Percentiles rank a stretch among this genome's conserved stretches.
These are phyloP conservation scores for Hemitrygon akajei DNA, from an alignment of 2,797 vertebrate genomes.

Conservation along the genomic window DNA sequence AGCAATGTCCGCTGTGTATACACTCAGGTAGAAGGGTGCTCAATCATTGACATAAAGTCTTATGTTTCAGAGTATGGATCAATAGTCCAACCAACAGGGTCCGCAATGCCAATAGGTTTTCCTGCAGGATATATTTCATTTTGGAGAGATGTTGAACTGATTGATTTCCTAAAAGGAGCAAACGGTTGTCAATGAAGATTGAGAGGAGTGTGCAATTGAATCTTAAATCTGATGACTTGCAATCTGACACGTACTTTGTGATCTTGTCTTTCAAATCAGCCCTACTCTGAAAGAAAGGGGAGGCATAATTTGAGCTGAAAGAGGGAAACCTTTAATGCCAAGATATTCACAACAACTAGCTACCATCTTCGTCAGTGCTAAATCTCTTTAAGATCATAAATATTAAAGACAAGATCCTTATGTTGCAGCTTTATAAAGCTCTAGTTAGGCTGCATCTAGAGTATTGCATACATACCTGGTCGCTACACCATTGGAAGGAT, in stretches of 20 bases:
- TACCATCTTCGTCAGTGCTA: too few relatives aligned
- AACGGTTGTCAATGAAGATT: not conserved
- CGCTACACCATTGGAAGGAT: too few relatives aligned
- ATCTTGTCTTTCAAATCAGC: not conserved
- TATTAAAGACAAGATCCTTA: too few relatives aligned
- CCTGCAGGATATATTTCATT: not conserved
- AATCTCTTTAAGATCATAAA: too few relatives aligned
- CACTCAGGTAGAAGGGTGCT: not conserved
- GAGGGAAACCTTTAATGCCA: not conserved
- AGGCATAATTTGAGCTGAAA: not conserved
- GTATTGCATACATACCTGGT: too few relatives aligned
- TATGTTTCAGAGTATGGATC: not conserved
- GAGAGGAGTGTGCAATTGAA: not conserved
- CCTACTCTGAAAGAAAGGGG: not conserved
- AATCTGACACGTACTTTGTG: not conserved
- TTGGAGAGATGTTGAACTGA: conserved; percentile 12
- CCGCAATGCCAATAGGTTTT: not conserved
- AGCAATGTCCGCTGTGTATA: not conserved
- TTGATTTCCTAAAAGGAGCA: conserved; percentile 1
- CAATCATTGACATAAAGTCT: not conserved
- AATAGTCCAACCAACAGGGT: conserved; percentile 2
- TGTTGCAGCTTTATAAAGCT: too few relatives aligned
- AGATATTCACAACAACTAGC: too few relatives aligned
- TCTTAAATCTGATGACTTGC: not conserved
- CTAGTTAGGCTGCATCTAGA: too few relatives aligned